These are phyloP conservation scores for Austrofundulus limnaeus DNA, from an alignment of 2,113 vertebrate species.

Conservation along the genomic window DNA sequence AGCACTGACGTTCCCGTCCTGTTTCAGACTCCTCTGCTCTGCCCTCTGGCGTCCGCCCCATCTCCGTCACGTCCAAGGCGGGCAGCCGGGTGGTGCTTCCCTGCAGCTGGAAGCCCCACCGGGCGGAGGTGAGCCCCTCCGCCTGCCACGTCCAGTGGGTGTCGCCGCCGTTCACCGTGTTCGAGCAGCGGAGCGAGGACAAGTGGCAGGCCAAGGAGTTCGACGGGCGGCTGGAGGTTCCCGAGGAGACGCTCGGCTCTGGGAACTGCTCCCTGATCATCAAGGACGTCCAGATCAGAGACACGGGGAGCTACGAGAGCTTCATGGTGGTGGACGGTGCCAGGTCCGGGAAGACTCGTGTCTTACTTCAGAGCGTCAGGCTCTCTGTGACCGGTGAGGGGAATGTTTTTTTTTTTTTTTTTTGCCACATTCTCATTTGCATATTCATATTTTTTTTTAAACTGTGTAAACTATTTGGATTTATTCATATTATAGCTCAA, in stretches of 20 bases:
- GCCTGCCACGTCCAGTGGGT: constrained; percentile 67
- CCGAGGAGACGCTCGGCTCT: constrained; percentile 23
- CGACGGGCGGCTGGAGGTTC: constrained; percentile 43
- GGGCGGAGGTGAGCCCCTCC: rapidly evolving
- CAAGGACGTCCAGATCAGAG: constrained; percentile 61
- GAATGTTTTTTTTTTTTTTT: rapidly evolving
- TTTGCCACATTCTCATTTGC: too few species aligned
- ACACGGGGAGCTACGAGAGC: constrained; percentile 71
- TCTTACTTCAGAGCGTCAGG: constrained; percentile 67
- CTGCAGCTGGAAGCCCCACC: constrained; percentile 56
- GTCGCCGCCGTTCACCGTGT: constrained; percentile 8
- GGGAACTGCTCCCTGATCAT: constrained; percentile 76
- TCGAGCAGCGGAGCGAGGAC: constrained; percentile 50
- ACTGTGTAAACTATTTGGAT: too few species aligned
- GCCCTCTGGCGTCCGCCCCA: background rate
- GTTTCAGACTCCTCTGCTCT: constrained; percentile 38
- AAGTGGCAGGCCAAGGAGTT: constrained; percentile 49
- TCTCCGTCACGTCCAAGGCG: constrained; percentile 33
- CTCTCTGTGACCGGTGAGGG: constrained; percentile 64
- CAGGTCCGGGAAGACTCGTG: constrained; percentile 4
- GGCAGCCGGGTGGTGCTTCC: constrained; percentile 65
- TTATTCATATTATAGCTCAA: too few species aligned
- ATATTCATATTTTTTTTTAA: too few species aligned
- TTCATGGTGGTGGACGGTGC: constrained; percentile 58
- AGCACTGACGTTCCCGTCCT: background rate